Percentiles rank a stretch among this genome's conserved stretches.
These are phyloP conservation scores for Leptinotarsa undecemlineata DNA, from an alignment of 1,140 invertebrate species.

Conservation along the genomic window DNA sequence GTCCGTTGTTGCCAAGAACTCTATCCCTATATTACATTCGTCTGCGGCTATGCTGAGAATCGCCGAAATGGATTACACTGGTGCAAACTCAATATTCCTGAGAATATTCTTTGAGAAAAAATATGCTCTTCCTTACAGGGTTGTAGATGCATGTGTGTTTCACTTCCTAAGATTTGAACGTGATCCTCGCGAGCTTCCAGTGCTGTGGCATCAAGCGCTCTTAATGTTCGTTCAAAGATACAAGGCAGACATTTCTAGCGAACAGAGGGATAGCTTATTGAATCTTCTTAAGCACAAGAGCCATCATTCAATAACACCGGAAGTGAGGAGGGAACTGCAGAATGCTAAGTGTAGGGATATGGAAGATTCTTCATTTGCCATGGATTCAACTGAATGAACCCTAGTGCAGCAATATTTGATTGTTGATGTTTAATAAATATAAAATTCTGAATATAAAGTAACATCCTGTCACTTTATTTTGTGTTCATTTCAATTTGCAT, in stretches of 20 bases:
- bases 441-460: too few species aligned
- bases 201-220: slow-evolving; percentile 95
- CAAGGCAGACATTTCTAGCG: slow-evolving; percentile 90
- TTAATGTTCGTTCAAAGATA: slow-evolving; percentile 95
- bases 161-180: slow-evolving; percentile 91
- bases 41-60: slow-evolving; percentile 94
- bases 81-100: slow-evolving; percentile 96
- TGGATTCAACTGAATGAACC: slow-evolving; percentile 38
- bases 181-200: slow-evolving; percentile 84
- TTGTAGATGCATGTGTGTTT: slow-evolving; percentile 93
- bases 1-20: slow-evolving; percentile 87
- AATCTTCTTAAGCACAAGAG: slow-evolving; percentile 75
- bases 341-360: slow-evolving; percentile 81
- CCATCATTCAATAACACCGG: slow-evolving; percentile 82
- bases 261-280: slow-evolving; percentile 87
- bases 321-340: slow-evolving; percentile 83
- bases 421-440: too few species aligned
- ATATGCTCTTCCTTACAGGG: slow-evolving; percentile 94
- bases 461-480: too few species aligned
- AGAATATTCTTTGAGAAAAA: slow-evolving; percentile 96
- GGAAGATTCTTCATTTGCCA: slow-evolving; percentile 57
- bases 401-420: too few species aligned
- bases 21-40: slow-evolving; percentile 95
- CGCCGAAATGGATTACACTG: slow-evolving; percentile 96
- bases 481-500: too few species aligned